Evolutionary conservation across 2,113 vertebrate species (phyloP).

Genomic region (Periophthalmus modestus): DNA sequence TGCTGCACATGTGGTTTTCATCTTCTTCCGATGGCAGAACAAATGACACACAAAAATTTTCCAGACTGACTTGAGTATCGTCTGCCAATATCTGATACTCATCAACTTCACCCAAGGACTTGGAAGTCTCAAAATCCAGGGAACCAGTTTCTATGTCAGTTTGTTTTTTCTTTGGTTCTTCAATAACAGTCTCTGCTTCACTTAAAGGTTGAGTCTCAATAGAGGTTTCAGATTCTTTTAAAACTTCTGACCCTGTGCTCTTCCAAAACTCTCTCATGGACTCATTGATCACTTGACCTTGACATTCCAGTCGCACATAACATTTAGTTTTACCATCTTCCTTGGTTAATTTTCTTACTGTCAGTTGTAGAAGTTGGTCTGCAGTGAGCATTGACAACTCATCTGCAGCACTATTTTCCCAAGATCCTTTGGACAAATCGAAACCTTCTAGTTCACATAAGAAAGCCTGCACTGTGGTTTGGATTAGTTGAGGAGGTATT

Average conservation of each 20-base stretch:
- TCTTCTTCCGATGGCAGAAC: neutral
- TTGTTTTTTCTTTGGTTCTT: neutral
- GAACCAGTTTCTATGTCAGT: neutral
- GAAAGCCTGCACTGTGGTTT: slow-evolving; percentile 83
- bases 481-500: slow-evolving; percentile 74
- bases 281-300: slow-evolving; percentile 79
- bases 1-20: neutral
- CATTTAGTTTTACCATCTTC: slow-evolving; percentile 54
- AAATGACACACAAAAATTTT: neutral
- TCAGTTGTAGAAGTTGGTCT: slow-evolving; percentile 79
- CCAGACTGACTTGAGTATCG: neutral
- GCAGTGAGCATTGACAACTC: slow-evolving; percentile 74
- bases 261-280: slow-evolving; percentile 80
- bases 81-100: neutral
- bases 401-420: slow-evolving; percentile 76
- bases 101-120: slow-evolving; percentile 6
- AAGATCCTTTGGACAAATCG: slow-evolving; percentile 72
- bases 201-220: neutral
- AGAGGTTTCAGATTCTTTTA: neutral
- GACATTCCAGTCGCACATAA: slow-evolving; percentile 78
- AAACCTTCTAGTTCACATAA: slow-evolving; percentile 86
- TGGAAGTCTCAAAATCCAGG: neutral
- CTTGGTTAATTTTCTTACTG: slow-evolving; percentile 67
- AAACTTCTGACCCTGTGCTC: slow-evolving; percentile 3
- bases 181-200: slow-evolving; percentile 1